Evolutionary conservation across 2,113 vertebrate genomes (phyloP).

Genomic region (Polyodon spathula): DNA sequence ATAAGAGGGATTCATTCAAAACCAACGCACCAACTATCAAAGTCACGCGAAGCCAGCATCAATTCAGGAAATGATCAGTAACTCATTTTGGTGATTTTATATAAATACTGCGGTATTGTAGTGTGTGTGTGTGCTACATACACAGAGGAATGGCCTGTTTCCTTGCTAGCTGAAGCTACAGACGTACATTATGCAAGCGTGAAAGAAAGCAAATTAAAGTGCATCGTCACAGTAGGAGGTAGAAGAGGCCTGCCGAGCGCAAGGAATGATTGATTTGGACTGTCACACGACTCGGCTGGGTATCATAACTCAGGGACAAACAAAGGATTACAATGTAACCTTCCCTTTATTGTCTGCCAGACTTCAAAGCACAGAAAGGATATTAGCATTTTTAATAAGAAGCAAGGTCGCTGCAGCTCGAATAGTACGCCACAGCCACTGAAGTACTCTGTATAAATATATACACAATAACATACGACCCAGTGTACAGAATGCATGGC

Average conservation of each 20-base stretch:
- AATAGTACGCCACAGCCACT: no score
- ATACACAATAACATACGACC: no score
- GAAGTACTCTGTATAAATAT: no score
- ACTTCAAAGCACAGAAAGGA: constrained; percentile 80
- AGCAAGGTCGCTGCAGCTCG: constrained; percentile 61
- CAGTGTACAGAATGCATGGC: no score
- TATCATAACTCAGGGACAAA: constrained; percentile 72
- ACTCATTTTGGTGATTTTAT: no score
- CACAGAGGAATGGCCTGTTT: no score
- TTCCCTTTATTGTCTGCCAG: constrained; percentile 64
- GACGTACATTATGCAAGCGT: constrained; percentile 50
- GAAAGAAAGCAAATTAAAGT: constrained; percentile 70
- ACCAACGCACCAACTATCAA: no score
- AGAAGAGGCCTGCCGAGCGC: constrained; percentile 48
- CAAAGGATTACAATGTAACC: constrained; percentile 68
- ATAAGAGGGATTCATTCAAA: no score
- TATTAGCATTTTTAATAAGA: constrained; percentile 92
- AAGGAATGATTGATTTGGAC: constrained; percentile 63
- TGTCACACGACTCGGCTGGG: constrained; percentile 70
- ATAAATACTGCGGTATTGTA: no score
- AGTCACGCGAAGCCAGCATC: no score
- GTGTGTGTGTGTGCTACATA: no score
- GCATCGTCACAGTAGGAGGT: constrained; percentile 55
- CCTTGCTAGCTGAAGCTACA: constrained; percentile 64
- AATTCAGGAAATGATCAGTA: no score